A percentile compares a stretch with the other conserved stretches of the same genome.
phyloP scores from a whole-genome alignment of 2,113 vertebrate species.

The Lampris megalopsis region DNA sequence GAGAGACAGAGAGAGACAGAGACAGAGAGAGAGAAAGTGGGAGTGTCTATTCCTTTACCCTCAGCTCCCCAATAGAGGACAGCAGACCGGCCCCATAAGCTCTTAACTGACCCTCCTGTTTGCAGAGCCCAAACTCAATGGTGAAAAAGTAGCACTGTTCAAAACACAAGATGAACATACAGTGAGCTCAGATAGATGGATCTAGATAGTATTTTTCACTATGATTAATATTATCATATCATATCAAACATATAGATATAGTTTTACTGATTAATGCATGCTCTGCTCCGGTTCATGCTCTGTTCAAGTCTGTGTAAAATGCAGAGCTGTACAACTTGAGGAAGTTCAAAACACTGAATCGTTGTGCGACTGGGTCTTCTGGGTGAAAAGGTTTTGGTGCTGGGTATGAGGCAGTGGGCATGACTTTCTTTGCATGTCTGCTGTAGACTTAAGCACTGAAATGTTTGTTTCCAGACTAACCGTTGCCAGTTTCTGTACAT shows the following conservation, averaged over 20 bases:
- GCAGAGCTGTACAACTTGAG: too few species aligned
- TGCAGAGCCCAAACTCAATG: conserved; percentile 97
- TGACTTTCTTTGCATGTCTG: neutral
- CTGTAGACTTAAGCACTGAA: neutral
- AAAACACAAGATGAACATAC: conserved; percentile 6
- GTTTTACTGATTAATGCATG: too few species aligned
- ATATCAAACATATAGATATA: neutral
- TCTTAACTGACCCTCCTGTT: conserved; percentile 96
- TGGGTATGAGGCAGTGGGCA: too few species aligned
- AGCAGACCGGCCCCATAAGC: conserved; percentile 96
- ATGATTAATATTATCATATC: neutral
- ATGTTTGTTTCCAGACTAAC: conserved; percentile 79
- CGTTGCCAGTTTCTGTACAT: conserved; percentile 97
- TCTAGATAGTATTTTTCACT: neutral
- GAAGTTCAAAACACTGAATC: too few species aligned
- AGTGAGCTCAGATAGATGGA: neutral
- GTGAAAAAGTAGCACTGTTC: conserved; percentile 98
- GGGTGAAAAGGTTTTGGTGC: too few species aligned
- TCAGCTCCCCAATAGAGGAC: conserved; percentile 96
- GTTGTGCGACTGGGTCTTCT: too few species aligned
- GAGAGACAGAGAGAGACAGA: too few species aligned
- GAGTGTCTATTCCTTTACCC: conserved; percentile 76
- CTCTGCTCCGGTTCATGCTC: neutral
- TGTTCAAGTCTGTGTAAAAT: neutral
- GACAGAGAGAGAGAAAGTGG: too few species aligned